Percentiles rank a stretch among this genome's conserved stretches.
Evolutionary conservation across 2,888 invertebrate genomes (phyloP).

Genomic region (Parasteatoda lunata): DNA sequence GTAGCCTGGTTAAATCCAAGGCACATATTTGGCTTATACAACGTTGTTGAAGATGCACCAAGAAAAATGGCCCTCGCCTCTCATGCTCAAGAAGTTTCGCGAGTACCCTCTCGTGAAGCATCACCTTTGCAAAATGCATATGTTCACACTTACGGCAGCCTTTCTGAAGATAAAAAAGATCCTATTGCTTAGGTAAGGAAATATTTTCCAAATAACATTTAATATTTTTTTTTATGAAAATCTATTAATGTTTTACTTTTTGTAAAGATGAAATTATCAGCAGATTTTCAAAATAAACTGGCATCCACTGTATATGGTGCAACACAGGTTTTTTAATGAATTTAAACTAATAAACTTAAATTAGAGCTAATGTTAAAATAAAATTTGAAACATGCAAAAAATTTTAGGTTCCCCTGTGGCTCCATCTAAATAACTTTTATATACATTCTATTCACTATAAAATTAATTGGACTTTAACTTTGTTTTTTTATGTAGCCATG

Average conservation of each 20-base stretch:
- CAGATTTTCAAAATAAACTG: too few species aligned
- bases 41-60: slow-evolving; percentile 57
- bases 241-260: background rate
- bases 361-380: too few species aligned
- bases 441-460: too few species aligned
- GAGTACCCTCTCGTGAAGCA: slow-evolving; percentile 53
- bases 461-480: too few species aligned
- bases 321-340: too few species aligned
- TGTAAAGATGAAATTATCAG: background rate
- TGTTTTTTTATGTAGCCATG: too few species aligned
- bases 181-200: slow-evolving; percentile 52
- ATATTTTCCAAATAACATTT: background rate
- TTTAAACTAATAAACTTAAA: too few species aligned
- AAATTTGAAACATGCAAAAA: too few species aligned
- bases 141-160: slow-evolving; percentile 66
- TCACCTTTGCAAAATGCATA: slow-evolving; percentile 52
- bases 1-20: slow-evolving; percentile 62
- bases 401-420: too few species aligned
- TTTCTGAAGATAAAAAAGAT: slow-evolving; percentile 56
- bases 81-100: slow-evolving; percentile 51
- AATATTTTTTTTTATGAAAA: background rate
- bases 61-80: slow-evolving; percentile 34
- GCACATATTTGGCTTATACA: slow-evolving; percentile 49
- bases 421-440: too few species aligned
- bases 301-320: too few species aligned